phyloP scores from a whole-genome alignment of 2,113 vertebrate species.

The Laterallus jamaicensis region DNA sequence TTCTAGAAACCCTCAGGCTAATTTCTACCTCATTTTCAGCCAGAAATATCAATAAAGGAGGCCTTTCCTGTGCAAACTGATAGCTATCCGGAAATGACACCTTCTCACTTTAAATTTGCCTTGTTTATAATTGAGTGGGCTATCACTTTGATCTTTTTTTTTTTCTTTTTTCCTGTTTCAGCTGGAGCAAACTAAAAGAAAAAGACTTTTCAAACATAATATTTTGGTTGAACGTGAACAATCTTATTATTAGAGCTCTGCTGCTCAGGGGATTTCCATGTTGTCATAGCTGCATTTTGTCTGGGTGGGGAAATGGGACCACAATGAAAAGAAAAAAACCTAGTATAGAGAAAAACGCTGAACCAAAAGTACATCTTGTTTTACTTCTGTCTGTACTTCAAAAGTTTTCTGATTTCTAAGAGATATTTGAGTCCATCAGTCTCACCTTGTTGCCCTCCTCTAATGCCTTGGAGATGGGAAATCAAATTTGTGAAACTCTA shows the following conservation, averaged over 20 bases:
- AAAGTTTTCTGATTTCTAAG: background rate
- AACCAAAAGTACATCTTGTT: conserved; percentile 45
- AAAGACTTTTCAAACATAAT: conserved; percentile 47
- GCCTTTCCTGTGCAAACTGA: background rate
- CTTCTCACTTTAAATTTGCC: conserved; percentile 54
- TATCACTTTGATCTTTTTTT: conserved; percentile 47
- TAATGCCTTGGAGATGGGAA: background rate
- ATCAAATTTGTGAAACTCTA: background rate
- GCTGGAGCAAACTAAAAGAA: conserved; percentile 31
- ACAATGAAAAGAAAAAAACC: conserved; percentile 14
- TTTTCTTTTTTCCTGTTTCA: conserved; percentile 52
- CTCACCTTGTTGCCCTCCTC: background rate
- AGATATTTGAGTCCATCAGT: background rate
- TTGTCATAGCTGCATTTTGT: conserved; percentile 50
- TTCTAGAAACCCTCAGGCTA: background rate
- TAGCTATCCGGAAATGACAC: background rate
- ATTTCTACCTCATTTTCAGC: background rate
- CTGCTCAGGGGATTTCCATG: conserved; percentile 63
- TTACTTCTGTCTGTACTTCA: conserved; percentile 14
- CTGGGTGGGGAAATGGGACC: conserved; percentile 43
- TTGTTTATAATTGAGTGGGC: conserved; percentile 66
- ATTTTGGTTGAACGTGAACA: conserved; percentile 55
- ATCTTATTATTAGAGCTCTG: conserved; percentile 39
- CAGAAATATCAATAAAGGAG: background rate
- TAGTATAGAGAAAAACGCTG: background rate